Evolutionary conservation across 1,140 invertebrate species (phyloP).

Genomic region (Augochlora pura): DNA sequence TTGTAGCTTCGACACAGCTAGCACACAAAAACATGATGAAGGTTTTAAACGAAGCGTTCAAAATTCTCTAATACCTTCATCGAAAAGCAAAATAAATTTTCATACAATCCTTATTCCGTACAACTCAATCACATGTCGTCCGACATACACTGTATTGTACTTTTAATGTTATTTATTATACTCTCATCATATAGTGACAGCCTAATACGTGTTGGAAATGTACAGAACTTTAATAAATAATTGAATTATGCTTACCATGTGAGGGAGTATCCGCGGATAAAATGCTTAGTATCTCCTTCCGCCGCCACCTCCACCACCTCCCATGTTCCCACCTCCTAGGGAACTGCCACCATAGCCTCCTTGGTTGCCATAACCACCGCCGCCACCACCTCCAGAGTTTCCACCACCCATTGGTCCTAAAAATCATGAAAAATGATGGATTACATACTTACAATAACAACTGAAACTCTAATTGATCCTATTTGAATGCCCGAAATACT

Average conservation of each 20-base stretch:
- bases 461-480: too few relatives aligned
- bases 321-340: slow-evolving; percentile 72
- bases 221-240: slow-evolving; percentile 8
- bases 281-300: slow-evolving; percentile 73
- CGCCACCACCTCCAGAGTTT: slow-evolving; percentile 74
- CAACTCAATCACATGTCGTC: neutral
- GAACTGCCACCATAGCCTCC: slow-evolving; percentile 74
- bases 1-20: neutral
- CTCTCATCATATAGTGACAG: neutral
- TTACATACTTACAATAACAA: neutral
- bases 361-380: slow-evolving; percentile 79
- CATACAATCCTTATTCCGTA: neutral
- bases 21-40: neutral
- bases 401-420: slow-evolving; percentile 75
- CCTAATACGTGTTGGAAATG: neutral
- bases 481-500: too few relatives aligned
- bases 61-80: slow-evolving; percentile 9
- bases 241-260: slow-evolving; percentile 68
- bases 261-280: slow-evolving; percentile 49
- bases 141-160: neutral
- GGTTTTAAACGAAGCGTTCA: neutral
- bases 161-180: neutral
- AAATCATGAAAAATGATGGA: slow-evolving; percentile 34
- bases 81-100: slow-evolving; percentile 1
- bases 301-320: slow-evolving; percentile 71